Evolutionary conservation across 2,113 vertebrate genomes (phyloP), one percentile per base, ranked within the genome.

Genomic region (Serilophus lunatus): DNA sequence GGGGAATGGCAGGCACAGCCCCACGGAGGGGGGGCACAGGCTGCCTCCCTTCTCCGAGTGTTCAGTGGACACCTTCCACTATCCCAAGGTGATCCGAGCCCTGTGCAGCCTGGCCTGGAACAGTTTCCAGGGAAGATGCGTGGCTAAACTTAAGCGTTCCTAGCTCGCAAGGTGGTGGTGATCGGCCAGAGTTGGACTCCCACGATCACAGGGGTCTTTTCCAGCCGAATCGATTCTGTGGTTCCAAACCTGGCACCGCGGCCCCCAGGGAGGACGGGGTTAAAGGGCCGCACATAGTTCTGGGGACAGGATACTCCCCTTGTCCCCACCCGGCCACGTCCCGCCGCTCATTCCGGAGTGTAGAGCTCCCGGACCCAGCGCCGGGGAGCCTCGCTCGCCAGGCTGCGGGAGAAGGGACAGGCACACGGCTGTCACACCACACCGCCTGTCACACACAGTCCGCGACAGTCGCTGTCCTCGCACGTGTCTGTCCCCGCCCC

Each of bases 1-100:
- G 70, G 40, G 50, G n/a, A 56, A 13, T 0, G 13, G 25, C 42
- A 13, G 60, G 38, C 26, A 40, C 36, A 13, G 26, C 17, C 25
- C 36, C 60, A 10, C 11, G 1, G 0, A 2, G 31, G 12, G 53
- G 4, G 9, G 4, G 2, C 7, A 1, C 19, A 7, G 5, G 6
- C 35, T 20, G 22, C 10, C 44, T 9, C 4, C 36, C 40, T 15
- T 40, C 38, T 22, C 35, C 2, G 11, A 26, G 50, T 19, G 47
- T 18, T n/a, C 29, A 2, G 5, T 0, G 60, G 60, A 29, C 36
- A 29, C 59, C 35, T 61, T 38, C 35, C 59, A 12, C 12, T 19
- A 7, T 6, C 13, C 12, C 60, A 29, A 24, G 26, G 8, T 40
- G 60, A 36, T 63, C 60, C 38, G 11, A 40, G 60, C 38, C 60